Conservation (phyloP, 2,888 invertebrate genomes). For the Zootermopsis nevadensis region DNA sequence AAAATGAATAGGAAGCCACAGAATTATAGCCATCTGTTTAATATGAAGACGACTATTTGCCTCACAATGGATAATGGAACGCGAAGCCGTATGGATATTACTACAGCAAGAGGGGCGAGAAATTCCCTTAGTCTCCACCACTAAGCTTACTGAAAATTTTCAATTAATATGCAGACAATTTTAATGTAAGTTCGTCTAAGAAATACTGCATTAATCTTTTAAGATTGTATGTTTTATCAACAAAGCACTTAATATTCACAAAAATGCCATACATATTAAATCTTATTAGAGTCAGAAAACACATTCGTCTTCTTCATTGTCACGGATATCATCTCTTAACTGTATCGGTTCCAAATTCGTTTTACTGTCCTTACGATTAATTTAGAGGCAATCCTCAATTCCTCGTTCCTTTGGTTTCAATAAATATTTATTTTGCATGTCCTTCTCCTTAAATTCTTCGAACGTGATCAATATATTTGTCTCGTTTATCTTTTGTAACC, state of each 20-base stretch:
- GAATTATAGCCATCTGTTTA: background rate
- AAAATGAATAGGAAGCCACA: background rate
- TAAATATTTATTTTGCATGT: too few species aligned
- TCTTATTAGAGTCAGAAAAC: background rate
- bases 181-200: background rate
- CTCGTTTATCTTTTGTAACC: too few species aligned
- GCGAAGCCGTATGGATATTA: background rate
- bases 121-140: background rate
- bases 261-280: background rate
- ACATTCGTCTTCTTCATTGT: too few species aligned
- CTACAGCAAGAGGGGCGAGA: background rate
- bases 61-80: background rate
- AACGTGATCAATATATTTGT: too few species aligned
- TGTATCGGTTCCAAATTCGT: too few species aligned
- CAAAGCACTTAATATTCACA: background rate
- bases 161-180: slow-evolving; percentile 13
- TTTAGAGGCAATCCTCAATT: too few species aligned
- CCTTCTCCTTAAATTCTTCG: too few species aligned
- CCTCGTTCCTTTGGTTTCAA: too few species aligned
- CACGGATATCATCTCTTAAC: too few species aligned
- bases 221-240: background rate
- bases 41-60: background rate
- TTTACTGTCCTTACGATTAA: too few species aligned
- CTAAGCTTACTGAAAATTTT: slow-evolving; percentile 21
- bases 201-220: background rate